phyloP scores from a whole-genome alignment of 2,797 vertebrate genomes.

The Crocodylus rhombifer region DNA sequence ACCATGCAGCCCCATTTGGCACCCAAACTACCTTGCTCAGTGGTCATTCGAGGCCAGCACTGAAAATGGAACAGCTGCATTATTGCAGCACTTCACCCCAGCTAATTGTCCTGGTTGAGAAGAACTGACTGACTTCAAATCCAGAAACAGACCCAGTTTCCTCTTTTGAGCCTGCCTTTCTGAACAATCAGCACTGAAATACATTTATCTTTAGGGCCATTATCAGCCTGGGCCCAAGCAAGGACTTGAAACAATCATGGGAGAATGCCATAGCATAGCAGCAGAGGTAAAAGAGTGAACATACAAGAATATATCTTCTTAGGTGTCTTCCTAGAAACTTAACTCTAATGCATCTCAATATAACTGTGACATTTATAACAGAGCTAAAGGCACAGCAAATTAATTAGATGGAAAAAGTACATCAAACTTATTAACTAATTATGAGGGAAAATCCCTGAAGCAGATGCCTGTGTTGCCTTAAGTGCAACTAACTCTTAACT shows the following conservation, averaged over 20 bases:
- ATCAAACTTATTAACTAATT: slow-evolving; percentile 71
- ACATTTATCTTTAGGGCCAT: background rate
- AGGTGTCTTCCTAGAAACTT: background rate
- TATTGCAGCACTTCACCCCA: too few species aligned
- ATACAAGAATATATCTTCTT: background rate
- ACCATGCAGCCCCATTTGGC: too few species aligned
- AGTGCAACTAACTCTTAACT: slow-evolving; percentile 51
- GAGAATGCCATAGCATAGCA: background rate
- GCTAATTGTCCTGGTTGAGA: background rate
- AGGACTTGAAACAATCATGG: accelerated
- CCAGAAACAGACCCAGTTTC: background rate
- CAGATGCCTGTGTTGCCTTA: slow-evolving; percentile 63
- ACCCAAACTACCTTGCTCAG: too few species aligned
- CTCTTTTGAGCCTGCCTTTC: background rate
- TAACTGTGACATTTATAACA: slow-evolving; percentile 9
- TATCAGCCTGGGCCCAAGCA: accelerated
- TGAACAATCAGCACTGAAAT: background rate
- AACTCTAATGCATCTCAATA: background rate
- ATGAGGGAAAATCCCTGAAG: slow-evolving; percentile 69
- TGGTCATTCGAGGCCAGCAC: too few species aligned
- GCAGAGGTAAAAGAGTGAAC: background rate
- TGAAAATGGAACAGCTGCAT: too few species aligned
- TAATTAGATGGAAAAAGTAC: slow-evolving; percentile 66
- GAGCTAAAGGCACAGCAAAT: slow-evolving; percentile 8
- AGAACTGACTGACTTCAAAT: background rate